phyloP scores from a whole-genome alignment of 2,797 vertebrate species.

The Hipposideros larvatus region DNA sequence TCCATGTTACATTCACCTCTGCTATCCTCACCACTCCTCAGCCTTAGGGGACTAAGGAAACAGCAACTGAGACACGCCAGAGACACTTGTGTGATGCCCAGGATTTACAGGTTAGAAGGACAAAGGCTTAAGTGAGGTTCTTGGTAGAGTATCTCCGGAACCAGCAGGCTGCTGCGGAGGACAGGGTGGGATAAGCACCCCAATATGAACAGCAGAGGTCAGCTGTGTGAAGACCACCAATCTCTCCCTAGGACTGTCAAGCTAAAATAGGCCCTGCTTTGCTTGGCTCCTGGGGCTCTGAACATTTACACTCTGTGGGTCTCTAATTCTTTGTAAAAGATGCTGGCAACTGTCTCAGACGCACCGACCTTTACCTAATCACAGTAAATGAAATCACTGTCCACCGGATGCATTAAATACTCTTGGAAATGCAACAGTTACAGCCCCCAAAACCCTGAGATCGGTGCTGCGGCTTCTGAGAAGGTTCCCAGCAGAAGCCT shows the following conservation, averaged over 20 bases:
- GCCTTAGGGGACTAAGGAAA: not conserved
- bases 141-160: not conserved
- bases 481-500: not conserved
- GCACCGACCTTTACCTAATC: not conserved
- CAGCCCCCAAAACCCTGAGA: not conserved
- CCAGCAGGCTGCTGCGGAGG: not conserved
- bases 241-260: not conserved
- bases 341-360: not conserved
- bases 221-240: not conserved
- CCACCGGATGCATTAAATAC: not conserved
- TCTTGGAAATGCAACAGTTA: not conserved
- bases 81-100: not conserved
- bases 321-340: not conserved
- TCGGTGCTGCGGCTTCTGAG: not conserved
- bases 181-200: not conserved
- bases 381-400: not conserved
- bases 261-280: not conserved
- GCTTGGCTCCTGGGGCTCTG: not conserved
- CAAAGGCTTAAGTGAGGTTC: not conserved
- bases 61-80: not conserved
- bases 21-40: not conserved
- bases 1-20: not conserved
- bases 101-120: not conserved
- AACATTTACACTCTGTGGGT: accelerated
- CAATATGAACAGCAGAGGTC: not conserved